Evolutionary conservation across 2,888 invertebrate genomes (phyloP).

Genomic region (Polydesmus complanatus): DNA sequence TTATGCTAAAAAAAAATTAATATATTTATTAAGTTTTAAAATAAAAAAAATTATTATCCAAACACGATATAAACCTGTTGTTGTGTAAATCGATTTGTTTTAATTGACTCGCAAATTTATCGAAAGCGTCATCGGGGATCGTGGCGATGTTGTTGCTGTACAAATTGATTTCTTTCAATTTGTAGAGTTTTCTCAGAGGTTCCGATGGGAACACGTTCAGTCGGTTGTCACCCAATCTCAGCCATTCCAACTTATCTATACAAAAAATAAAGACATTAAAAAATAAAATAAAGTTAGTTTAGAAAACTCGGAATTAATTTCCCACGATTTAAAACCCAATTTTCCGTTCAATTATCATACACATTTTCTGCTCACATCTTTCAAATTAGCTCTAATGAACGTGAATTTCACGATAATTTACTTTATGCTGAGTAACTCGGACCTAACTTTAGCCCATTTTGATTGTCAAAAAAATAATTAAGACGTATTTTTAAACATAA

Average conservation of each 20-base stretch:
- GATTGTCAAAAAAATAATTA: no score
- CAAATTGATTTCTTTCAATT: conserved; percentile 73
- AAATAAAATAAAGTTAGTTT: neutral
- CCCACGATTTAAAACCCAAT: neutral
- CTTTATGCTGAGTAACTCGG: no score
- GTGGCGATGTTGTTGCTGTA: conserved; percentile 73
- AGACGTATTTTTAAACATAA: no score
- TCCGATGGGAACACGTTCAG: conserved; percentile 72
- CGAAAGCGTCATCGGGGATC: conserved; percentile 71
- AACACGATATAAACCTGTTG: conserved; percentile 57
- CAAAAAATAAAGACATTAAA: conserved; percentile 21
- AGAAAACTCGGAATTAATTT: neutral
- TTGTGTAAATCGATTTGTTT: conserved; percentile 86
- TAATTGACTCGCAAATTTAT: conserved; percentile 75
- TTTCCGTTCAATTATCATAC: no score
- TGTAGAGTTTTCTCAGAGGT: conserved; percentile 64
- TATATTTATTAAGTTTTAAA: neutral
- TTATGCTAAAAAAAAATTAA: conserved; percentile 46
- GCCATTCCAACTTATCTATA: conserved; percentile 74
- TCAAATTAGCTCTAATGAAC: no score
- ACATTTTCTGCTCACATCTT: no score
- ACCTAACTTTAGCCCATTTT: no score
- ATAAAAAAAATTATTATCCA: neutral
- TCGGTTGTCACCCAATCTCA: conserved; percentile 76
- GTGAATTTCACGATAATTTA: no score